Evolutionary conservation across 2,888 invertebrate species (phyloP).

Genomic region (Lasioglossum leucozonium): DNA sequence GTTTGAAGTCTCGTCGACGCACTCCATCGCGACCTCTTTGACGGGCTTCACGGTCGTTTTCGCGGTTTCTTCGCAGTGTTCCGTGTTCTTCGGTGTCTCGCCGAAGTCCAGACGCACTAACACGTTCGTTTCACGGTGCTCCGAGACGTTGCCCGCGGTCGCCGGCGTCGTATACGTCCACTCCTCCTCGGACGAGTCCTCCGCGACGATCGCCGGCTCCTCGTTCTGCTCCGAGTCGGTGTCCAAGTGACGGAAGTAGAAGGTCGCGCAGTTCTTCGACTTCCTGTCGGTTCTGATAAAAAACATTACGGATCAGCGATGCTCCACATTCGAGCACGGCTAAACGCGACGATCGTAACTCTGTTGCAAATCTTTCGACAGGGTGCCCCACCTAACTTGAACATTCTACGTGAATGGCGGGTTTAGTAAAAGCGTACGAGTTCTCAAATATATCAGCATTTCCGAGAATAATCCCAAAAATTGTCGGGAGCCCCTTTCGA

Average conservation of each 20-base stretch:
- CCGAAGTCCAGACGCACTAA: slow-evolving; percentile 78
- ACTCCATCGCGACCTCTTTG: slow-evolving; percentile 45
- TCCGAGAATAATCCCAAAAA: neutral
- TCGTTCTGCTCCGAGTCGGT: slow-evolving; percentile 90
- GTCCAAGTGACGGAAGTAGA: slow-evolving; percentile 94
- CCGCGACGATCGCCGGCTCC: slow-evolving; percentile 84
- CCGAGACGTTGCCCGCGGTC: slow-evolving; percentile 56
- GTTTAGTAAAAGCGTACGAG: no score
- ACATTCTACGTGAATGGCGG: no score
- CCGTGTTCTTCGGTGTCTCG: slow-evolving; percentile 64
- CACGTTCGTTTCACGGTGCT: slow-evolving; percentile 75
- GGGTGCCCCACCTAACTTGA: no score
- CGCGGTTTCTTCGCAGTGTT: slow-evolving; percentile 53
- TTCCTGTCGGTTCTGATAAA: slow-evolving; percentile 88
- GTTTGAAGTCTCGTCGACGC: slow-evolving; percentile 43
- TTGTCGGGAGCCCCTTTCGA: neutral
- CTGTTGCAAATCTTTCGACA: no score
- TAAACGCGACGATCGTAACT: neutral
- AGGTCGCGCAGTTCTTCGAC: slow-evolving; percentile 93
- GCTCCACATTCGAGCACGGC: neutral
- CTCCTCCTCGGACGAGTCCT: slow-evolving; percentile 88
- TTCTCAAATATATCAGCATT: neutral
- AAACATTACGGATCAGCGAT: neutral
- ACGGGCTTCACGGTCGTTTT: slow-evolving; percentile 71
- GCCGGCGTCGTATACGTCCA: slow-evolving; percentile 87